Base-by-base conservation (phyloP, 2,113 vertebrate species). In the Ctenomys sociabilis region DNA sequence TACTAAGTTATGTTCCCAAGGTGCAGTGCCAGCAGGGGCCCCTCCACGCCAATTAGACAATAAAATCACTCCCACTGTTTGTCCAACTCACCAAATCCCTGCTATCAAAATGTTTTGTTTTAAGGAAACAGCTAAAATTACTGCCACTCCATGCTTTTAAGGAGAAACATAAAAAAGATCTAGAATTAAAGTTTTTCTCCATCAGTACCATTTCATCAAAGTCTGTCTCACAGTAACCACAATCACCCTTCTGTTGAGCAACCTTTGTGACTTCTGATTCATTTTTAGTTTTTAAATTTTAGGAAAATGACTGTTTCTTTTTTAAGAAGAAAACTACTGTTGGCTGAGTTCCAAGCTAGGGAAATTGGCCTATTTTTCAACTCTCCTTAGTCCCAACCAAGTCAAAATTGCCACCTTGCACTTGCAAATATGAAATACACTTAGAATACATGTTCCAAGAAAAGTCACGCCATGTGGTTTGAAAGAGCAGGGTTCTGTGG, bases 281-380 rank as follows among this genome's bases (percentile, higher is more conserved):
- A 96, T 93, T 95, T 97, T 95, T 94, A 91, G 93, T 97, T 93
- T 97, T 95, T 95, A 93, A 93, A 95, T 96, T 96, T 85, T 94
- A 87, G 73, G 17, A 66, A 96, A 93, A 94, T 7, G 68, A 87
- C 82, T 90, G 88, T 96, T 70, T 93, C n/a, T 54, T 86, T 49
- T 97, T 97, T 87, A 86, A 87, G 80, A 96, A 93, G 92, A 98
- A 92, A 94, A 84, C 64, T 70, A 61, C 90, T 83, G 88, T 45
- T 97, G 92, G 90, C 57, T 97, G 73, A 93, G 64, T 63, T 97
- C 93, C 97, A 97, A 93, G 54, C 96, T 95, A 92, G 97, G 78
- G 49, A 97, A 92, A 98, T 96, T 59, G 75, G 94, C 22, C 94
- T 85, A 78, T 83, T 96, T 97, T 94, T 96, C 96, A 97, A 96